Evolutionary conservation across 2,113 vertebrate species (phyloP).

Genomic region (Lontra canadensis): DNA sequence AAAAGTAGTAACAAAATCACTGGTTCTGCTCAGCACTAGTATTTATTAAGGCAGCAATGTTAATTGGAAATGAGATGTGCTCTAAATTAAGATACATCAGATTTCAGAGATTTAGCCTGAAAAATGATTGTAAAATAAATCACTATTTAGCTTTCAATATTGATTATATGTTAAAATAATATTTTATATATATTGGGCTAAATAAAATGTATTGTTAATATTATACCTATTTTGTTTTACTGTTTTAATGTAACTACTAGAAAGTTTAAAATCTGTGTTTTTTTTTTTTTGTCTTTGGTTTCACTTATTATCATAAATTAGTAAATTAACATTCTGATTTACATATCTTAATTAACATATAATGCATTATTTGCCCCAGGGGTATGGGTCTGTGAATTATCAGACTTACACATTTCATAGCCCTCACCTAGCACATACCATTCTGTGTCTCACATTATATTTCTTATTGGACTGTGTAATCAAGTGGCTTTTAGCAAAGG

Average conservation of each 20-base stretch:
- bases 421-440: no score
- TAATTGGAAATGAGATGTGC: background rate
- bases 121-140: background rate
- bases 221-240: background rate
- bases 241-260: background rate
- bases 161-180: background rate
- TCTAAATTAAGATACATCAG: background rate
- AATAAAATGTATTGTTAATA: slow-evolving; percentile 6
- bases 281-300: no score
- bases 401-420: no score
- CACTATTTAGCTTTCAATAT: background rate
- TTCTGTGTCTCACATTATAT: background rate
- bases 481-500: background rate
- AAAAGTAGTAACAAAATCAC: background rate
- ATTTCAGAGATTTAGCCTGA: background rate
- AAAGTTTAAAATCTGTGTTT: background rate
- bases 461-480: background rate
- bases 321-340: no score
- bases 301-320: no score
- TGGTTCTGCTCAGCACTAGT: background rate
- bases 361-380: no score
- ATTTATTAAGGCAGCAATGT: background rate
- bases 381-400: no score
- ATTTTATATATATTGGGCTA: background rate
- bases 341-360: no score